phyloP scores from a whole-genome alignment of 2,113 vertebrate genomes.

The Orthonyx spaldingii region DNA sequence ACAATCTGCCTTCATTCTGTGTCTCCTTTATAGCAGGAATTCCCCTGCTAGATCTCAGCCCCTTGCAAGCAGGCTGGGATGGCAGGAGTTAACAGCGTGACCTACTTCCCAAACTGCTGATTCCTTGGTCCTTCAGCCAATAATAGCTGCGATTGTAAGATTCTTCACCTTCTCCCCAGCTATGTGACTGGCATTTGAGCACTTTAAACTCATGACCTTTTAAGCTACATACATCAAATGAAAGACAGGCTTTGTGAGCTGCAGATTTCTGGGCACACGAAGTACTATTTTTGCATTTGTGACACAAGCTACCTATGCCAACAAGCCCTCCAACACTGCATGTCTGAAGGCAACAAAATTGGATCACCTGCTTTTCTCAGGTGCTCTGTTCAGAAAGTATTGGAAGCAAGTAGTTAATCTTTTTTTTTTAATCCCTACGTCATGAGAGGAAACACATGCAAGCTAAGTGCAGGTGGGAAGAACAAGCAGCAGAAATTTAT shows the following conservation, averaged over 20 bases:
- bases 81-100: conserved; percentile 41
- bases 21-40: not conserved
- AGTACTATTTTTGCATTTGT: not conserved
- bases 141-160: conserved; percentile 27
- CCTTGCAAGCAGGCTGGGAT: not conserved
- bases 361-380: not conserved
- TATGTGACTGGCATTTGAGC: conserved; percentile 29
- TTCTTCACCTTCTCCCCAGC: not conserved
- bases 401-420: not conserved
- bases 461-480: not conserved
- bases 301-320: not conserved
- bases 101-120: conserved; percentile 36
- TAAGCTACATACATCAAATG: conserved; percentile 21
- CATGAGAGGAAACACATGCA: not conserved
- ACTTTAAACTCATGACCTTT: conserved; percentile 53
- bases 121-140: conserved; percentile 21
- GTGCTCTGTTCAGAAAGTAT: not conserved
- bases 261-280: not conserved
- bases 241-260: conserved; percentile 42
- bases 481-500: not conserved
- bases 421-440: not conserved
- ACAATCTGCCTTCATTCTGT: not conserved
- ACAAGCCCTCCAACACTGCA: not conserved
- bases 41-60: not conserved
- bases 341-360: not conserved